Evolutionary conservation across 2,113 vertebrate genomes (phyloP).

Genomic region (Calidris pugnax): DNA sequence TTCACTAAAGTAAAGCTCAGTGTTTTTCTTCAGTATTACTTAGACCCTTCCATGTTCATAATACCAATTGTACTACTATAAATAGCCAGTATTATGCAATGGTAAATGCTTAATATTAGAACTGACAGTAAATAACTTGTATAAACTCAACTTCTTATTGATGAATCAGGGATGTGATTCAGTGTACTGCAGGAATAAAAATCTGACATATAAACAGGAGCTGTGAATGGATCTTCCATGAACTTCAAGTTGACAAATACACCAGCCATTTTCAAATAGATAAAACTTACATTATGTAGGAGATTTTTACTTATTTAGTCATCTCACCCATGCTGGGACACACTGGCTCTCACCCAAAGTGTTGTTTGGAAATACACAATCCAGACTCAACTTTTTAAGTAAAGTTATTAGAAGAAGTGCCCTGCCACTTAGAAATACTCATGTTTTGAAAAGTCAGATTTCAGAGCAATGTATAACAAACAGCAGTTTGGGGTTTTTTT

Average conservation of each 20-base stretch:
- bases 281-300: neutral
- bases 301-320: neutral
- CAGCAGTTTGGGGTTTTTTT: neutral
- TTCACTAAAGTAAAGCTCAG: neutral
- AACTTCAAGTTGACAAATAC: neutral
- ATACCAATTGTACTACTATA: neutral
- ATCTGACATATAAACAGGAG: neutral
- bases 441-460: neutral
- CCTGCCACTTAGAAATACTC: neutral
- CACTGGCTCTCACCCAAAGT: neutral
- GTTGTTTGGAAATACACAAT: neutral
- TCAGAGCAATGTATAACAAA: neutral
- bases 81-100: neutral
- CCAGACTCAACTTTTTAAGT: neutral
- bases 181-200: neutral
- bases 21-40: neutral
- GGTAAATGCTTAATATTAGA: neutral
- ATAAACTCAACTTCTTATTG: neutral
- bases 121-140: neutral
- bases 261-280: neutral
- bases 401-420: neutral
- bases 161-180: neutral
- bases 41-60: neutral
- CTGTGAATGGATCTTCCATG: neutral
- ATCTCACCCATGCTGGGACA: neutral